Percentiles rank a stretch among this genome's conserved stretches.
Evolutionary conservation across 2,888 invertebrate species (phyloP).

Genomic region (Notodonta ziczac): DNA sequence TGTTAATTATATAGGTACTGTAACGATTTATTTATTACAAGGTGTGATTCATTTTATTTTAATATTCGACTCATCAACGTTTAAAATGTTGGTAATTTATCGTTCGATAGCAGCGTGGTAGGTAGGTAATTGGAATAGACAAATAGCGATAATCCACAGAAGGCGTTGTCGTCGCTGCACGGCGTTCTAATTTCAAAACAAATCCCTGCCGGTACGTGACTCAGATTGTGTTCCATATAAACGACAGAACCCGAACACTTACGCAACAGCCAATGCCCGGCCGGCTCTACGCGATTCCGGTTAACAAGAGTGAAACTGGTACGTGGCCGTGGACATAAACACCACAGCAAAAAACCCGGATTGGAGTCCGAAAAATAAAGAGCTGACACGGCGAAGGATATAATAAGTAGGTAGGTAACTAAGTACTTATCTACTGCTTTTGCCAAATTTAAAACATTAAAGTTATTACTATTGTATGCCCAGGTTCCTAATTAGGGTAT

Average conservation of each 20-base stretch:
- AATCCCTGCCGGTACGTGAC: constrained; percentile 81
- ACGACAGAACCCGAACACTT: constrained; percentile 68
- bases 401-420: too few relatives aligned
- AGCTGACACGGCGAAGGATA: too few relatives aligned
- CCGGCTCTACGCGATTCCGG: constrained; percentile 53
- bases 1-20: neutral
- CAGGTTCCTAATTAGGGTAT: constrained; percentile 27
- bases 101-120: constrained; percentile 18
- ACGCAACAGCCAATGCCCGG: constrained; percentile 46
- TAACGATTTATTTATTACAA: neutral
- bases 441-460: neutral
- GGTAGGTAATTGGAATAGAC: constrained; percentile 69
- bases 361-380: constrained; percentile 40
- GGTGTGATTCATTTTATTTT: neutral
- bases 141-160: constrained; percentile 75
- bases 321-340: constrained; percentile 47
- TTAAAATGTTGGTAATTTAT: constrained; percentile 13
- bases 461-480: constrained; percentile 13
- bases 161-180: constrained; percentile 71
- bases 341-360: constrained; percentile 36
- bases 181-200: constrained; percentile 83
- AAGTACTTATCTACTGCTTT: neutral
- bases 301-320: constrained; percentile 73
- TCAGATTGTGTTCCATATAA: constrained; percentile 76
- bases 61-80: neutral